Conservation (phyloP, 2,797 vertebrate genomes). For the Prunella strophiata region DNA sequence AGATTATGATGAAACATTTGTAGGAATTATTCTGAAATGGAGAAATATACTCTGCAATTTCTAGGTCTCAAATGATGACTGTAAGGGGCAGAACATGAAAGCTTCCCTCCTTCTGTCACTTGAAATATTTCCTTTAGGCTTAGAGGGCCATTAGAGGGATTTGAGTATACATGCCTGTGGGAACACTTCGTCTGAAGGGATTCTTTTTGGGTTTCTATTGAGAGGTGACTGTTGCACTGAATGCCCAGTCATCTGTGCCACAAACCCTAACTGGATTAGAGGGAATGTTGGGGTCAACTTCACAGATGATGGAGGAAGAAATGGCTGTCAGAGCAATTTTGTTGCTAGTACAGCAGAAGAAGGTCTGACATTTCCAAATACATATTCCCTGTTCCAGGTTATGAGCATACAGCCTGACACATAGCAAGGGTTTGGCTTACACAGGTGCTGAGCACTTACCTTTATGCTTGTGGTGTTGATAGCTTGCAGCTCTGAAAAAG, state of each 20-base stretch:
- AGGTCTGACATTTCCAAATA: neutral
- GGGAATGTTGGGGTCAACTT: neutral
- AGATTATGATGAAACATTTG: neutral
- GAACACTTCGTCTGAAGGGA: neutral
- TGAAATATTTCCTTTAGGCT: slow-evolving; percentile 38
- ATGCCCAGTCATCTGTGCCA: neutral
- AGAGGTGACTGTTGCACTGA: neutral
- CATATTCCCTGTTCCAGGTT: neutral
- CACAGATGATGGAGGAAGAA: neutral
- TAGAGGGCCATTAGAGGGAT: neutral
- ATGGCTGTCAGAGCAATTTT: neutral
- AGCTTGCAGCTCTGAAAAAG: neutral
- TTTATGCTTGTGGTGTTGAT: neutral
- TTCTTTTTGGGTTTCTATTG: neutral
- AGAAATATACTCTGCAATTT: slow-evolving; percentile 39
- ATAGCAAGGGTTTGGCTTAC: neutral
- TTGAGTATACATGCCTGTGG: neutral
- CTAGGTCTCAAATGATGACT: slow-evolving; percentile 17
- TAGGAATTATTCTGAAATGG: slow-evolving; percentile 23
- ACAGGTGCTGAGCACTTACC: neutral
- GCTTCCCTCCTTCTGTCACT: neutral
- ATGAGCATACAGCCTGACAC: neutral
- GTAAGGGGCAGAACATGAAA: neutral
- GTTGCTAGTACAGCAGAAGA: neutral
- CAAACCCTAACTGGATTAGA: neutral